Evolutionary conservation across 2,888 invertebrate species (phyloP).

Genomic region (Ectobius pallidus): DNA sequence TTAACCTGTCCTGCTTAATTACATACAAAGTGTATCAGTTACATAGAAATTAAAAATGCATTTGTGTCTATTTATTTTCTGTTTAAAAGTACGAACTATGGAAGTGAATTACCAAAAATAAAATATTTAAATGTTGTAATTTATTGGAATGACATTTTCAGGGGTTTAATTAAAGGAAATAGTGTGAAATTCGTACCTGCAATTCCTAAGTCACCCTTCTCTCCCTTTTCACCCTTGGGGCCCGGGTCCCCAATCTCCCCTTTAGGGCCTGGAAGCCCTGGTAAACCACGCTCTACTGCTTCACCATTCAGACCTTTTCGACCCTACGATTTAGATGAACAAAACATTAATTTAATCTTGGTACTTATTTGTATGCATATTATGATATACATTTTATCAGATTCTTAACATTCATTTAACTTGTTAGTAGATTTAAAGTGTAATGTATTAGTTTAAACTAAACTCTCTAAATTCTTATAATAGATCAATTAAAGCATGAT

Average conservation of each 20-base stretch:
- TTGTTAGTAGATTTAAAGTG: too few species aligned
- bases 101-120: constrained; percentile 24
- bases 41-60: too few species aligned
- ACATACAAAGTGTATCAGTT: too few species aligned
- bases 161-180: neutral
- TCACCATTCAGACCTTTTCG: constrained; percentile 61
- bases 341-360: constrained; percentile 12
- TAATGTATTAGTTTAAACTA: too few species aligned
- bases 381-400: too few species aligned
- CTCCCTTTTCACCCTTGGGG: constrained; percentile 56
- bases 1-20: too few species aligned
- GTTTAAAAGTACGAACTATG: constrained; percentile 26
- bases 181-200: constrained; percentile 53
- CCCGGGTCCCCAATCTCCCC: constrained; percentile 64
- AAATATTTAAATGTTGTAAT: neutral
- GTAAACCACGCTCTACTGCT: constrained; percentile 67
- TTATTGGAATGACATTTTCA: neutral
- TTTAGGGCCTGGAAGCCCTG: constrained; percentile 67
- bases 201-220: constrained; percentile 59
- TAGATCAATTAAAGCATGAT: too few species aligned
- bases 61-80: too few species aligned
- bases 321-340: constrained; percentile 52
- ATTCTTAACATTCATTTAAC: too few species aligned
- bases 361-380: neutral
- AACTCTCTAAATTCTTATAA: too few species aligned